Evolutionary conservation across 1,140 invertebrate species (phyloP).

Genomic region (Diorhabda carinulata): DNA sequence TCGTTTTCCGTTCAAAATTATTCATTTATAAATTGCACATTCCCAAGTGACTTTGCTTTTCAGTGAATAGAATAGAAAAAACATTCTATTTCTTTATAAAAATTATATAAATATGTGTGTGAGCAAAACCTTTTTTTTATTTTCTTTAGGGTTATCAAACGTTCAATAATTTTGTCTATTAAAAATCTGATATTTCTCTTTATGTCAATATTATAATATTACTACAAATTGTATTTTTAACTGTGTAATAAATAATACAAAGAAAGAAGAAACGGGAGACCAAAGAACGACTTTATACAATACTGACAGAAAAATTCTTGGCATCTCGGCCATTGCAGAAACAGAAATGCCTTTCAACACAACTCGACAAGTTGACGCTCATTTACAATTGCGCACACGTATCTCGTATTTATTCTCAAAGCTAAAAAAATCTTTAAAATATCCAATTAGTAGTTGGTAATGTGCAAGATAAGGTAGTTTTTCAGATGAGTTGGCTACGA

Average conservation of each 20-base stretch:
- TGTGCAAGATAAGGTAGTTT: slow-evolving; percentile 43
- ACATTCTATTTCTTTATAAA: too few species aligned
- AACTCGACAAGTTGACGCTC: slow-evolving; percentile 24
- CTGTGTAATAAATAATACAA: not conserved
- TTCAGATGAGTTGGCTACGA: slow-evolving; percentile 35
- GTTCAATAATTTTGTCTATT: too few species aligned
- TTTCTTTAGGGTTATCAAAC: too few species aligned
- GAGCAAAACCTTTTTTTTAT: too few species aligned
- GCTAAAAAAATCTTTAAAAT: slow-evolving; percentile 42
- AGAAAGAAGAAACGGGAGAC: not conserved
- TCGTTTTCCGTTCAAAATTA: too few species aligned
- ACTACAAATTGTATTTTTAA: not conserved
- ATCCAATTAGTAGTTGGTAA: slow-evolving; percentile 44
- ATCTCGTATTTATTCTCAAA: slow-evolving; percentile 40
- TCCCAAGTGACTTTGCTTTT: too few species aligned
- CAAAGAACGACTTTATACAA: slow-evolving; percentile 21
- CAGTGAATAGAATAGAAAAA: too few species aligned
- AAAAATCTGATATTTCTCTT: too few species aligned
- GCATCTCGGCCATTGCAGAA: slow-evolving; percentile 23
- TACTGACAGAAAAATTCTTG: slow-evolving; percentile 21
- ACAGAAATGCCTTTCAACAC: slow-evolving; percentile 25
- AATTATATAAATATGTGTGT: too few species aligned
- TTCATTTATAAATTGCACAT: too few species aligned
- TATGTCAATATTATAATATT: too few species aligned
- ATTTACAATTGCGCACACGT: slow-evolving; percentile 41